These are phyloP conservation scores for Ganaspis brasiliensis DNA, from an alignment of 2,888 invertebrate genomes.

Conservation along the genomic window DNA sequence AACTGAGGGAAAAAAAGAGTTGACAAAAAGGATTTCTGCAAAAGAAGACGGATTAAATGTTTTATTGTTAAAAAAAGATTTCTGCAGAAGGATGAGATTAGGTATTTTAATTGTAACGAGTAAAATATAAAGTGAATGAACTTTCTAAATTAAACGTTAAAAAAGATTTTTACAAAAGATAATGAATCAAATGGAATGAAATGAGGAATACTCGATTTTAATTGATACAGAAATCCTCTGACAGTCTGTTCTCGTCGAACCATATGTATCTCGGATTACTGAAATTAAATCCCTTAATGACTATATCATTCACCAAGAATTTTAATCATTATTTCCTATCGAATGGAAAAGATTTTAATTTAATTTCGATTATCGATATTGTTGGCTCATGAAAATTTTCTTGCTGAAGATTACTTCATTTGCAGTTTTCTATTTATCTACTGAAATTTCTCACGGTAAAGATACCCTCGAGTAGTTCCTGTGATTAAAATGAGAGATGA, in stretches of 20 bases:
- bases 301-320: neutral
- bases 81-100: too few species aligned
- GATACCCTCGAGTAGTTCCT: too few species aligned
- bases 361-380: slow-evolving; percentile 14
- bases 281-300: slow-evolving; percentile 6
- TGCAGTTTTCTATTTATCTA: neutral
- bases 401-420: neutral
- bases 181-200: neutral
- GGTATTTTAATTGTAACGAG: too few species aligned
- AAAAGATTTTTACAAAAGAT: neutral
- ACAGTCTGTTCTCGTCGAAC: neutral
- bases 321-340: neutral
- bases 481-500: too few species aligned
- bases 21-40: too few species aligned
- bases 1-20: too few species aligned
- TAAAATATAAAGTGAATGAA: too few species aligned
- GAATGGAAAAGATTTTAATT: neutral
- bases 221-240: neutral
- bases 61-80: neutral
- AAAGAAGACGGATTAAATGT: too few species aligned
- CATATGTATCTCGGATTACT: neutral
- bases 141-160: neutral
- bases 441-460: too few species aligned
- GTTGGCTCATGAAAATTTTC: neutral
- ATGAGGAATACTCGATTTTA: neutral